Evolutionary conservation across 1,140 invertebrate genomes (phyloP), one percentile per base, ranked within the genome.

Genomic region (Macrotrachela quadricornifera): DNA sequence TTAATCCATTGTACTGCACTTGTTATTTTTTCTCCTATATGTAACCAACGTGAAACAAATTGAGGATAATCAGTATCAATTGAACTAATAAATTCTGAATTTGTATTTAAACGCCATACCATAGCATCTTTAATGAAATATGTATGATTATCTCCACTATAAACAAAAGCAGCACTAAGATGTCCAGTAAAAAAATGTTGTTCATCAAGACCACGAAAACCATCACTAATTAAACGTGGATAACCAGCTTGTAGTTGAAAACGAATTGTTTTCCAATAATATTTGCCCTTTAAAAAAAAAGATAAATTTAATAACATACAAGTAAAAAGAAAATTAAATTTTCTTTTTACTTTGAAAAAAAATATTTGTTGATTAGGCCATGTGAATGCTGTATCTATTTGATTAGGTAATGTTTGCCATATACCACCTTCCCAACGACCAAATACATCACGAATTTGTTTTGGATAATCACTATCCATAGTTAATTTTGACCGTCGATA

Each of bases 141-240:
- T 53, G 90, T 88, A 66, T 92, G 91, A 57, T 85, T 85, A 65
- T 95, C 92, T 46, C 86, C 87, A 47, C 83, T 82, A 87, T 87
- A 92, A 0, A 90, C 84, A 62, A 90, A 79, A 0, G 82, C 85
- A 6, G 85, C 83, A 62, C 92, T 86, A 39, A 94, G 66, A 65
- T 90, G 80, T 63, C 85, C 79, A 0, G 88, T 87, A 55, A 94
- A 83, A 10, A 87, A 88, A 12, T 79, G 80, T 46, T 42, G 39
- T 63, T 85, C 78, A 0, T 88, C 87, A 54, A 94, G 83, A 10
- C 88, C 88, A 12, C 79, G 80, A 65, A 94, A 95, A 13, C 76
- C 86, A 64, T 85, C 81, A 54, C 77, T 80, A 49, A 94, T 88
- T 59, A 80, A 76, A 62, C 90, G 87, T 0, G 86, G 90, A 66